Evolutionary conservation across 2,797 vertebrate genomes (phyloP).

Genomic region (Lepus oiostolus): DNA sequence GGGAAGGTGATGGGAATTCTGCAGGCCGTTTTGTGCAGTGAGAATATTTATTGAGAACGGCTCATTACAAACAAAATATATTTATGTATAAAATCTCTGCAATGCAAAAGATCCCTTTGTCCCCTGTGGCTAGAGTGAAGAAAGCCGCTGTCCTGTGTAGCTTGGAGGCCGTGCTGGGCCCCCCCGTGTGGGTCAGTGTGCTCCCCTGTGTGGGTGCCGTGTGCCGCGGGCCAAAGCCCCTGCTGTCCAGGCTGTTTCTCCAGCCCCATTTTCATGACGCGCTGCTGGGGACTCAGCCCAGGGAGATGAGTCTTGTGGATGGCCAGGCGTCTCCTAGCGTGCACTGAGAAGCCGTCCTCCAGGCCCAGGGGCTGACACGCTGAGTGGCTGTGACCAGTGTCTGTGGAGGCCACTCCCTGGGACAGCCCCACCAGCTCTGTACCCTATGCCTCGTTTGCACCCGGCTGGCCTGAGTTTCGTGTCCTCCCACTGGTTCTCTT

Average conservation of each 20-base stretch:
- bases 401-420: not conserved
- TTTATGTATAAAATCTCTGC: slow-evolving; percentile 89
- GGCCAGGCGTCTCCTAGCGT: not conserved
- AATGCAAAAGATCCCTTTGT: slow-evolving; percentile 87
- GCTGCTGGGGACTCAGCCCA: not conserved
- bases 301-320: not conserved
- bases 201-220: not conserved
- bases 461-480: not conserved
- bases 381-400: not conserved
- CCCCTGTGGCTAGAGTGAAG: slow-evolving; percentile 72
- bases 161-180: slow-evolving; percentile 24
- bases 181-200: too few species aligned
- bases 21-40: slow-evolving; percentile 5
- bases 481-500: not conserved
- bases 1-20: not conserved
- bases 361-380: not conserved
- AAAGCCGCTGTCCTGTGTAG: slow-evolving; percentile 41
- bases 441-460: accelerated
- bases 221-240: not conserved
- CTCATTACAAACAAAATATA: slow-evolving; percentile 90
- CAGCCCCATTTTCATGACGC: not conserved
- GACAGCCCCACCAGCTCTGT: too few species aligned
- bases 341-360: not conserved
- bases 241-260: not conserved
- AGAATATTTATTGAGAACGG: slow-evolving; percentile 89